A percentile compares a stretch with the other conserved stretches of the same genome.
Conservation (phyloP, 1,140 invertebrate genomes). For the Drosophila kohkoa region DNA sequence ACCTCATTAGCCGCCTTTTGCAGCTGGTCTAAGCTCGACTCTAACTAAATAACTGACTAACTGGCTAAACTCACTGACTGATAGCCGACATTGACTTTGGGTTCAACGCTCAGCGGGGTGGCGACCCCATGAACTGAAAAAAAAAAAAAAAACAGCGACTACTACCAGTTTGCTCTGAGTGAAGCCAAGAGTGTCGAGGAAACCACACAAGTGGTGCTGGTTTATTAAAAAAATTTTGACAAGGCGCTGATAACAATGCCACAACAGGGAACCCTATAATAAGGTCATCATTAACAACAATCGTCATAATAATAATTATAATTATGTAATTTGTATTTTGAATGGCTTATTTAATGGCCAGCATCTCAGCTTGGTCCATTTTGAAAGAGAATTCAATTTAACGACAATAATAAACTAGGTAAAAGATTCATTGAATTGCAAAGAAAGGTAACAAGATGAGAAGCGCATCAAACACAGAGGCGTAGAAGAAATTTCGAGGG, state of each 20-base stretch:
- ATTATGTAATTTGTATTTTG: constrained; percentile 75
- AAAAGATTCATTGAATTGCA: constrained; percentile 53
- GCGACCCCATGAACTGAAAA: constrained; percentile 1
- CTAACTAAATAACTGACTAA: constrained; percentile 42
- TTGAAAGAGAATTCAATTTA: constrained; percentile 45
- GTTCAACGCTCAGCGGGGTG: constrained; percentile 45
- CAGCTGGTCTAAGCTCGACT: constrained; percentile 29
- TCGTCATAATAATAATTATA: constrained; percentile 54
- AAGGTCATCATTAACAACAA: constrained; percentile 43
- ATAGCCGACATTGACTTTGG: constrained; percentile 61
- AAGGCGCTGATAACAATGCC: constrained; percentile 50
- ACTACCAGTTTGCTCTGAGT: constrained; percentile 3
- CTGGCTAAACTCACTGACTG: constrained; percentile 49
- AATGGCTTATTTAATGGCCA: constrained; percentile 59
- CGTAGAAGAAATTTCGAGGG: too few species aligned
- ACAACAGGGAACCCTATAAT: constrained; percentile 42
- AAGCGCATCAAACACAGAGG: too few species aligned
- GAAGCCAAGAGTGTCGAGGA: constrained; percentile 2
- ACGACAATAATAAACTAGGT: constrained; percentile 71
- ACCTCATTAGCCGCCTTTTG: constrained; percentile 67
- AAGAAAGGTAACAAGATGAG: constrained; percentile 34
- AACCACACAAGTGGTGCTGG: constrained; percentile 56
- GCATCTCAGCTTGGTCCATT: constrained; percentile 37
- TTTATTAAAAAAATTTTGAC: constrained; percentile 46
- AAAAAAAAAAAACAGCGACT: not conserved